Evolutionary conservation across 2,888 invertebrate species (phyloP), one percentile per base, ranked within the genome.

Genomic region (Gryllus longicercus): DNA sequence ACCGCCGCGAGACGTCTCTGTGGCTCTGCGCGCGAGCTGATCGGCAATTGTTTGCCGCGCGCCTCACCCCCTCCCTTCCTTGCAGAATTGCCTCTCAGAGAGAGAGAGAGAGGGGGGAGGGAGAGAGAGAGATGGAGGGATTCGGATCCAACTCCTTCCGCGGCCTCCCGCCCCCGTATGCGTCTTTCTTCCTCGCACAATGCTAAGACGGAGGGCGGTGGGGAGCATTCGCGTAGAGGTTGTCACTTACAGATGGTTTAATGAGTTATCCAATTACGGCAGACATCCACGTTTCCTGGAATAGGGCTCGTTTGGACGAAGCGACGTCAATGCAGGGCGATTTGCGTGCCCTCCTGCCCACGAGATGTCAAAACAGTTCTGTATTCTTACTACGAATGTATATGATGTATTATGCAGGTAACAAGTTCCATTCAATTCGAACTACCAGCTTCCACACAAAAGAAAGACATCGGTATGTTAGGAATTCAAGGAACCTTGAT

Each of bases 21-120:
- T 63, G 63, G 63, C 63, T 63, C 63, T 11, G 63, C 63, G n/a
- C 63, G n/a, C 63, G 63, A 4, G 63, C 63, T 63, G 63, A 63
- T 63, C 63, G 63, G 63, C 63, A 63, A 63, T 63, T 63, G 63
- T 63, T 63, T 63, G 63, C 63, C n/a, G 63, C 63, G 63, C 63
- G 16, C 63, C 63, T 14, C 16, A 63, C 14, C 3, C 63, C n/a
- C 63, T 16, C n/a, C 63, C 63, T n/a, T 63, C 14, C 38, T 38
- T 8, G 38, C 38, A 38, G 38, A 63, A 16, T 63, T n/a, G 63
- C 63, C n/a, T 63, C 63, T n/a, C 5, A 3, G 14, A 14, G 16
- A 14, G 14, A n/a, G 63, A 63, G 63, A 18, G n/a, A n/a, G 14
- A n/a, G 63, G 1, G 63, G 4, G 16, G 63, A 51, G 12, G 5